These are phyloP conservation scores for Phylloscopus trochilus DNA, from an alignment of 2,113 vertebrate species.

Conservation along the genomic window DNA sequence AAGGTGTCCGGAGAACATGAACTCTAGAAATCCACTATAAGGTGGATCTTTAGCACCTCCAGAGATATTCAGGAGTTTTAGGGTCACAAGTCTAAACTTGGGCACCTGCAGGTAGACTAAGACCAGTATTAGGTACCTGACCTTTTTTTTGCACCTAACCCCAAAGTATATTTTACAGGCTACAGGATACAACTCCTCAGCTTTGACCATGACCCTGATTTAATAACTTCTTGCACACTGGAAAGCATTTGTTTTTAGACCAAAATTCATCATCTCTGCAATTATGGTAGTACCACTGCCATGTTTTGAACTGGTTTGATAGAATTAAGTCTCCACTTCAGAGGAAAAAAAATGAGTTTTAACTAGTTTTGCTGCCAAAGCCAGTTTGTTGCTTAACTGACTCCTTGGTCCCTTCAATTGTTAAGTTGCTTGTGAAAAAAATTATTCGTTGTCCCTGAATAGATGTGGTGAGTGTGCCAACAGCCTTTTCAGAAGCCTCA, in stretches of 20 bases:
- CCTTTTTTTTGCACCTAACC: not conserved
- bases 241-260: not conserved
- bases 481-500: not conserved
- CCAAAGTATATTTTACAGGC: not conserved
- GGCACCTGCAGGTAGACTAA: not conserved
- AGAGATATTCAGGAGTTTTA: not conserved
- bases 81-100: not conserved
- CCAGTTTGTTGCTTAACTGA: not conserved
- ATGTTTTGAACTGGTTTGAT: not conserved
- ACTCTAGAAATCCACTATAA: not conserved
- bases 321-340: not conserved
- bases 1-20: not conserved
- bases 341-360: not conserved
- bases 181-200: not conserved
- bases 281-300: not conserved
- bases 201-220: not conserved
- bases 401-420: not conserved
- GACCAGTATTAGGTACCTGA: not conserved
- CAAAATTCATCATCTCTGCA: not conserved
- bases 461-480: not conserved
- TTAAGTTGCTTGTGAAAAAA: not conserved
- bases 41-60: not conserved
- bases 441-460: not conserved
- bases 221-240: not conserved
- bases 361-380: not conserved